Evolutionary conservation across 2,888 invertebrate species (phyloP).

Genomic region (Abscondita cerata): DNA sequence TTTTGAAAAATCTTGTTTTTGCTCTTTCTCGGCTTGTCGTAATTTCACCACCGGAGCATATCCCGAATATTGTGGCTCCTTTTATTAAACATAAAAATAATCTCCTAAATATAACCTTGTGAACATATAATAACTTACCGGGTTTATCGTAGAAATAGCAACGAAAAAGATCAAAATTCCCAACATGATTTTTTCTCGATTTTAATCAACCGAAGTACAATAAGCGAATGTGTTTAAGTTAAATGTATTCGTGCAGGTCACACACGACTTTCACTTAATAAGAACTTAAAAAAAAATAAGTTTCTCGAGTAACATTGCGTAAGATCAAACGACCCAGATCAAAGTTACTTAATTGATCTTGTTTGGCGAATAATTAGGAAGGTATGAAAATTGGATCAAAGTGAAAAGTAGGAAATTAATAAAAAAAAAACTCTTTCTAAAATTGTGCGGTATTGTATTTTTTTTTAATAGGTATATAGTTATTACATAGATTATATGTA

Average conservation of each 20-base stretch:
- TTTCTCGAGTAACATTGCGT: too few species aligned
- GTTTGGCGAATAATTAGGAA: too few species aligned
- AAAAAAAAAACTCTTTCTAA: too few species aligned
- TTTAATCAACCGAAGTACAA: not conserved
- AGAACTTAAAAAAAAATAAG: too few species aligned
- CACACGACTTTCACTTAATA: conserved; percentile 6
- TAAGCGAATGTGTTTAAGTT: conserved; percentile 2
- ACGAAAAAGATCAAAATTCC: not conserved
- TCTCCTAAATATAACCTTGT: not conserved
- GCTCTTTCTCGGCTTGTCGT: conserved; percentile 64
- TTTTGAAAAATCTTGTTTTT: conserved; percentile 79
- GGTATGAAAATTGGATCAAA: too few species aligned
- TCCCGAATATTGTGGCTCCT: conserved; percentile 19
- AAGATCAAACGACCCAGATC: too few species aligned
- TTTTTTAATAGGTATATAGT: too few species aligned
- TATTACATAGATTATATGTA: too few species aligned
- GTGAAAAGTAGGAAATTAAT: too few species aligned
- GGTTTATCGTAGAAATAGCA: not conserved
- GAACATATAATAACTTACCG: not conserved
- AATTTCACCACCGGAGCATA: conserved; percentile 36
- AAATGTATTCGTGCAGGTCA: not conserved
- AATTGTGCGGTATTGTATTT: too few species aligned
- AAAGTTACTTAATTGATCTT: too few species aligned
- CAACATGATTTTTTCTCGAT: not conserved
- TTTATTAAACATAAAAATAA: not conserved